These are phyloP conservation scores for Yoshiicerus persimilis DNA, from an alignment of 1,140 invertebrate species.

Conservation along the genomic window DNA sequence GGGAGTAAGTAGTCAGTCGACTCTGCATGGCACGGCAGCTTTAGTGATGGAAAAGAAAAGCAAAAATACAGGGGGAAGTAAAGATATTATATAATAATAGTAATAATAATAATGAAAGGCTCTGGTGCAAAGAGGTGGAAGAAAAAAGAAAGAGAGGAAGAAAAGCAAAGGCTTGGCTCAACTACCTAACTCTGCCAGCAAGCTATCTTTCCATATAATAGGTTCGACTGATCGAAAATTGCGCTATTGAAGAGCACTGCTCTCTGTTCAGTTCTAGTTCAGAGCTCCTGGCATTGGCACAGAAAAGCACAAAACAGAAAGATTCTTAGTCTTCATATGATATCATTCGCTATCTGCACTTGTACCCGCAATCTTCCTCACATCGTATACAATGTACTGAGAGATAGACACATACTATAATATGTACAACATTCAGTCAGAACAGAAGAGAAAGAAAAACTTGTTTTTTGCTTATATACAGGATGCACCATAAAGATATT, in stretches of 20 bases:
- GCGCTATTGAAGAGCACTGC: neutral
- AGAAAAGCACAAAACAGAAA: neutral
- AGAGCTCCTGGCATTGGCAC: conserved; percentile 5
- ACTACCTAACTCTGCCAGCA: neutral
- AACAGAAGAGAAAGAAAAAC: neutral
- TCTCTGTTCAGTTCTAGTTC: neutral
- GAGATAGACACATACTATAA: neutral
- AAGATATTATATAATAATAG: conserved; percentile 22
- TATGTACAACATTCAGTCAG: neutral
- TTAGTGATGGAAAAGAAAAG: neutral
- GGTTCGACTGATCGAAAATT: conserved; percentile 7
- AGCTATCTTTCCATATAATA: conserved; percentile 14
- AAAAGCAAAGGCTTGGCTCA: neutral
- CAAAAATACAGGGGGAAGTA: neutral
- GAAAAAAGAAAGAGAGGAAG: neutral
- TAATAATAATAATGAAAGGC: conserved; percentile 13
- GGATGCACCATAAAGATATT: no score
- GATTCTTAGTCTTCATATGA: neutral
- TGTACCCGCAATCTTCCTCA: neutral
- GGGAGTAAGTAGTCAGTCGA: neutral
- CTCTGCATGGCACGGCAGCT: neutral
- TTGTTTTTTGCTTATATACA: neutral
- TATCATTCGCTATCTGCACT: conserved; percentile 3
- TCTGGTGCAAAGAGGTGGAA: neutral
- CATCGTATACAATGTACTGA: neutral